Percentiles rank a stretch among this genome's conserved stretches.
These are phyloP conservation scores for Anguilla japonica DNA, from an alignment of 2,113 vertebrate species.

Conservation along the genomic window DNA sequence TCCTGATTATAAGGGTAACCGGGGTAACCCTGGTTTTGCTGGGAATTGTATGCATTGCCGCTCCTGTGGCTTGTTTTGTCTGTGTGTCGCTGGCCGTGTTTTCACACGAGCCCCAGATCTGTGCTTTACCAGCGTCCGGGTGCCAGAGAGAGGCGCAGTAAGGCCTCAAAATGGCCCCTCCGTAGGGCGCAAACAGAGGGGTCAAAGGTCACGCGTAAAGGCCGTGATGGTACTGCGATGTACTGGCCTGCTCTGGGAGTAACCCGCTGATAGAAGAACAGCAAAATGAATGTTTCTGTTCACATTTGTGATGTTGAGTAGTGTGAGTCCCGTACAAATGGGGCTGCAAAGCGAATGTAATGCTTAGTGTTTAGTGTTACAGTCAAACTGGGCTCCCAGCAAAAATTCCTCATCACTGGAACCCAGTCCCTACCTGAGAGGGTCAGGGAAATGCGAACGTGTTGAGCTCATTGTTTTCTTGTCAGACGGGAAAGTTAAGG, in stretches of 20 bases:
- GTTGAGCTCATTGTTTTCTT: not conserved
- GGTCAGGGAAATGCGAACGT: not conserved
- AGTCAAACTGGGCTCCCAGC: not conserved
- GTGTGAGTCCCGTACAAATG: not conserved
- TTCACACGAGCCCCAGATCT: not conserved
- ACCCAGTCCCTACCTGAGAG: not conserved
- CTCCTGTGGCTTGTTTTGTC: constrained; percentile 37
- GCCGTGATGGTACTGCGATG: not conserved
- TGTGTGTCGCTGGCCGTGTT: constrained; percentile 12
- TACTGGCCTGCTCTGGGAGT: not conserved
- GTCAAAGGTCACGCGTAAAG: not conserved
- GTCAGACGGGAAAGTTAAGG: not conserved
- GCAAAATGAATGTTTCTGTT: not conserved
- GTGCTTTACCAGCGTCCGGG: not conserved
- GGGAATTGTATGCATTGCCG: constrained; percentile 24
- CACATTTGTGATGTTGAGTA: not conserved
- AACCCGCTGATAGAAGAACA: not conserved
- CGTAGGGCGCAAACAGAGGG: not conserved
- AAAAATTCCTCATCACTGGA: not conserved
- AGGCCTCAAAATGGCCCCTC: not conserved
- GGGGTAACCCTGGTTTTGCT: constrained; percentile 24
- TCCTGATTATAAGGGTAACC: constrained; percentile 40
- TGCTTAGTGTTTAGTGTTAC: not conserved
- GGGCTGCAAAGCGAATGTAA: not conserved
- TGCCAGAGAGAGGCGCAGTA: not conserved